phyloP scores from a whole-genome alignment of 2,113 vertebrate genomes.

The Galemys pyrenaicus region DNA sequence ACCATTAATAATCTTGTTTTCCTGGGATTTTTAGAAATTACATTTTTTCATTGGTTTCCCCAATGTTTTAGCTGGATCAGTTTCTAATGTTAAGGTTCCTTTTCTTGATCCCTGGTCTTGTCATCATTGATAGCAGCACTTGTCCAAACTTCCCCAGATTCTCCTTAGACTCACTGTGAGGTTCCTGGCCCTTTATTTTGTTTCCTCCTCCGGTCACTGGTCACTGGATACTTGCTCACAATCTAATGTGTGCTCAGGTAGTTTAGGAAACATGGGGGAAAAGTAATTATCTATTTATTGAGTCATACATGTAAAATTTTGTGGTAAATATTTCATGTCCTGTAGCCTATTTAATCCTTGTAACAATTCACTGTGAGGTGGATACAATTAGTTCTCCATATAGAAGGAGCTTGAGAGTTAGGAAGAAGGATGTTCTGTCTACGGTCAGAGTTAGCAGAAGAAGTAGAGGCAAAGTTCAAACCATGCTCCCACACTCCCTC shows the following conservation, averaged over 20 bases:
- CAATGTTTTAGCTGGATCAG: background rate
- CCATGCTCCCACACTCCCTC: background rate
- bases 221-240: background rate
- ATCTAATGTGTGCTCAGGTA: background rate
- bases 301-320: background rate
- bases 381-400: background rate
- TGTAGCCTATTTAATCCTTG: background rate
- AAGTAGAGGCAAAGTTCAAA: background rate
- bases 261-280: background rate
- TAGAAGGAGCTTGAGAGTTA: background rate
- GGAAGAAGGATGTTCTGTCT: background rate
- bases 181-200: background rate
- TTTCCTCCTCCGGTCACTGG: background rate
- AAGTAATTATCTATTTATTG: background rate
- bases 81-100: background rate
- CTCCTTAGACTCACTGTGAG: background rate
- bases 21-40: background rate
- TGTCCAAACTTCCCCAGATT: background rate
- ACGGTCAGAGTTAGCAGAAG: background rate
- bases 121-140: background rate
- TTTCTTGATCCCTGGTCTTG: background rate
- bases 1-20: background rate
- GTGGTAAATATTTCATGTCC: background rate
- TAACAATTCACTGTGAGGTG: background rate
- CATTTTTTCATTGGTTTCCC: background rate